Evolutionary conservation across 1,140 invertebrate species (phyloP).

Genomic region (Ptiloglossa arizonensis): DNA sequence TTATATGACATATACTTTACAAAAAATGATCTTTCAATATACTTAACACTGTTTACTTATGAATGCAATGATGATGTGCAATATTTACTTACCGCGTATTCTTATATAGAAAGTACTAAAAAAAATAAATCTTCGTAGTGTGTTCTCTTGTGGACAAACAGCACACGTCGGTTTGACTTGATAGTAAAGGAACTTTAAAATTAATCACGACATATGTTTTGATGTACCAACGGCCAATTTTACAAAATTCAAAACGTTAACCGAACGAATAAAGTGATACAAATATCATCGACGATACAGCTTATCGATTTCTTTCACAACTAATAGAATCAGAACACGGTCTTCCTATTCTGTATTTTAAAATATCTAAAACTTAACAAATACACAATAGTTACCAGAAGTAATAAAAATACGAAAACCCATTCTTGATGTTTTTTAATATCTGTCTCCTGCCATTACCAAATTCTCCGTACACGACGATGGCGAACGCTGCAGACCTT

Average conservation of each 20-base stretch:
- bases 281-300: background rate
- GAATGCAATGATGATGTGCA: background rate
- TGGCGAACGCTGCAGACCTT: slow-evolving; percentile 61
- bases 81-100: slow-evolving; percentile 16
- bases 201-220: background rate
- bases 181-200: background rate
- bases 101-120: background rate
- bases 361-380: background rate
- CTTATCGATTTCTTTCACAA: background rate
- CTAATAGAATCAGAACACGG: background rate
- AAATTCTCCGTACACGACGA: slow-evolving; percentile 31
- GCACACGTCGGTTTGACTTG: background rate
- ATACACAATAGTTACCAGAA: background rate
- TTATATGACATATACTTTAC: background rate
- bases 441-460: slow-evolving; percentile 27
- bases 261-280: slow-evolving; percentile 3
- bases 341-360: background rate
- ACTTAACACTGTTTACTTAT: background rate
- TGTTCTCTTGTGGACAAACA: no score
- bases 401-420: background rate
- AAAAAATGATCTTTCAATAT: background rate
- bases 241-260: slow-evolving; percentile 25
- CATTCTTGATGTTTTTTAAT: background rate
- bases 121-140: background rate
- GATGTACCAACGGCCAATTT: background rate